Evolutionary conservation across 2,888 invertebrate species (phyloP).

Genomic region (Agrotis clavis): DNA sequence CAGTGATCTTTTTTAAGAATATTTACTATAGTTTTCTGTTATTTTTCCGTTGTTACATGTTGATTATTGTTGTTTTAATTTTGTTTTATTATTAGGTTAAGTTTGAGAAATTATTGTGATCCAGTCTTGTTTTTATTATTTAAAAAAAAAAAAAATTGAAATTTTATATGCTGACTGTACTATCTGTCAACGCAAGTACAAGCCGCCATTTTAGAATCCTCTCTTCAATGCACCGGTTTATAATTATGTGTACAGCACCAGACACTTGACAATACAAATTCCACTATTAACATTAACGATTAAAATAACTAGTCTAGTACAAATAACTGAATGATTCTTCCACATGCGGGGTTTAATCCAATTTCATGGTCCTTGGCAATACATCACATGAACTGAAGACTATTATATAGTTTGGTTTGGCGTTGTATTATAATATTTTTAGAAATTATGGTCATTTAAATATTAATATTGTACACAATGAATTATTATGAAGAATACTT

Average conservation of each 20-base stretch:
- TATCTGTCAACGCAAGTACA: too few species aligned
- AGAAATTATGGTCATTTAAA: constrained; percentile 41
- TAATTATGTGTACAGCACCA: constrained; percentile 33
- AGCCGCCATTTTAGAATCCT: too few species aligned
- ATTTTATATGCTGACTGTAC: too few species aligned
- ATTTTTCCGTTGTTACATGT: too few species aligned
- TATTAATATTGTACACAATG: constrained; percentile 56
- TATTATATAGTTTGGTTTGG: constrained; percentile 1
- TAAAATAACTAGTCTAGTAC: constrained; percentile 9
- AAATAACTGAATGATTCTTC: constrained; percentile 7
- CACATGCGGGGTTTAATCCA: background rate
- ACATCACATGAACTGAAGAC: constrained; percentile 15
- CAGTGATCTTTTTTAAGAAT: too few species aligned
- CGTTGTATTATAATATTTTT: constrained; percentile 29
- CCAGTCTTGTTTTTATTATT: too few species aligned
- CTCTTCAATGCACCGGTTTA: too few species aligned
- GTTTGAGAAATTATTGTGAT: too few species aligned
- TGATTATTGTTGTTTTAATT: too few species aligned
- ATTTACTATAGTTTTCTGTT: too few species aligned
- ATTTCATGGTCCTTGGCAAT: background rate
- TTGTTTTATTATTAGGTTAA: too few species aligned
- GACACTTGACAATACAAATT: constrained; percentile 15
- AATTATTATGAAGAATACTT: constrained; percentile 68
- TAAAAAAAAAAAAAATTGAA: too few species aligned
- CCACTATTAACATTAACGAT: constrained; percentile 22